Conservation (phyloP, 2,113 vertebrate species). For the Cyprinodon variegatus region DNA sequence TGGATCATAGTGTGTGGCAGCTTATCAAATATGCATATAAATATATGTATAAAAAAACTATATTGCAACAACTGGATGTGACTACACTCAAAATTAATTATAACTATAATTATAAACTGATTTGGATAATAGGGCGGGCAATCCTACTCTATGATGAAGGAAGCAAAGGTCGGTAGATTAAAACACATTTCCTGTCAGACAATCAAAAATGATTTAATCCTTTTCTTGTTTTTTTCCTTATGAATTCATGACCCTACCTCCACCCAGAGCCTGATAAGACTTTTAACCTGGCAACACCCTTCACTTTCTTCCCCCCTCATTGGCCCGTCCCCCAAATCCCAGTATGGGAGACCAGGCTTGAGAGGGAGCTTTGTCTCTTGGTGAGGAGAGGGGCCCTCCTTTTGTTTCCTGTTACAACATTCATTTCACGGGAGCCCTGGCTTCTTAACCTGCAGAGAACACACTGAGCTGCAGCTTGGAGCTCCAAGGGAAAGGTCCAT, state of each 20-base stretch:
- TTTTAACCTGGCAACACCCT: slow-evolving; percentile 45
- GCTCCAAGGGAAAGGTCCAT: slow-evolving; percentile 78
- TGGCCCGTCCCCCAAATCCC: slow-evolving; percentile 32
- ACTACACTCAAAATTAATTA: not conserved
- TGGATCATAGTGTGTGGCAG: too few relatives aligned
- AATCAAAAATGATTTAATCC: slow-evolving; percentile 27
- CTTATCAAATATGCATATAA: too few relatives aligned
- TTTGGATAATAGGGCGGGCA: slow-evolving; percentile 12
- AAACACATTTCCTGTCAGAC: slow-evolving; percentile 44
- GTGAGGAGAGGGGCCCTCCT: slow-evolving; percentile 62
- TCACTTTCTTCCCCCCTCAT: slow-evolving; percentile 26
- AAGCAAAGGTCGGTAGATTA: slow-evolving; percentile 64
- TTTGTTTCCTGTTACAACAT: slow-evolving; percentile 81
- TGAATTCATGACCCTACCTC: slow-evolving; percentile 22
- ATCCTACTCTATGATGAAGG: slow-evolving; percentile 37
- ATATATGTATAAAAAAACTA: too few relatives aligned
- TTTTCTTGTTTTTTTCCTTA: slow-evolving; percentile 46
- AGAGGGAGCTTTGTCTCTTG: slow-evolving; percentile 46
- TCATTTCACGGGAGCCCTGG: slow-evolving; percentile 75
- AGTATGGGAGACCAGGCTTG: slow-evolving; percentile 36
- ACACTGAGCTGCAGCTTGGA: slow-evolving; percentile 64
- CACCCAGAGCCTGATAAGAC: slow-evolving; percentile 9
- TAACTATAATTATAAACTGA: not conserved
- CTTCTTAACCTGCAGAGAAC: slow-evolving; percentile 77
- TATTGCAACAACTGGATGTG: not conserved